Base-by-base conservation (phyloP, 2,888 invertebrate species). In the Alcis repandata region DNA sequence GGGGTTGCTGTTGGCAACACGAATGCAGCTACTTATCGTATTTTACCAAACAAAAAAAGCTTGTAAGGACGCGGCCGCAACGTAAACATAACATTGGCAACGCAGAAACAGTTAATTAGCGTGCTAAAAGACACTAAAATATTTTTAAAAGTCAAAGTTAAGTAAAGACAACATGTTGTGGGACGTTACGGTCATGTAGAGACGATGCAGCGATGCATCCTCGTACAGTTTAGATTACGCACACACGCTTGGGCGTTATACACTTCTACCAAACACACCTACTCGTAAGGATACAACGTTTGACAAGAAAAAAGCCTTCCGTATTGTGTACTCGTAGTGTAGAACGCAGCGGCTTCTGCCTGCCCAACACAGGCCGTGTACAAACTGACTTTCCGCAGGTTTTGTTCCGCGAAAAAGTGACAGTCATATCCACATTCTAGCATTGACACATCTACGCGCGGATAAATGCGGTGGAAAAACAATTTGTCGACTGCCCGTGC, bases 11-110 rank as follows among this genome's bases (percentile, higher is more conserved):
- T 19, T 36, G 3, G 32, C 6, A 9, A 20, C 7, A 51, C 11
- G 36, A 40, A 15, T 19, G 17, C 59, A 68, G 51, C 38, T 62
- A 68, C 38, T 20, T 62, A 68, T 27, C 33, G 27, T 48, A 17
- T 41, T 60, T 61, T 45, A 32, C 13, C 17, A 41, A 48, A 46
- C 11, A 54, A 38, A 22, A 60, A 60, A 38, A 36, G n/a, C n/a
- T 17, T 9, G 38, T 27, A 32, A 54, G 19, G 46, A 48, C 60
- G 17, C 8, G 45, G 36, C 51, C 17, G 19, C 22, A 33, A 52
- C 2, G 10, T 51, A 22, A 41, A 59, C 20, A 43, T 27, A 9
- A 36, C 22, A 43, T 36, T 52, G 15, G 15, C 43, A 59, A 59
- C 19, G 48, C 48, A n/a, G 33, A 48, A 22, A 58, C 27, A 49